phyloP scores from a whole-genome alignment of 1,140 invertebrate species.

The Diachasma alloeum region DNA sequence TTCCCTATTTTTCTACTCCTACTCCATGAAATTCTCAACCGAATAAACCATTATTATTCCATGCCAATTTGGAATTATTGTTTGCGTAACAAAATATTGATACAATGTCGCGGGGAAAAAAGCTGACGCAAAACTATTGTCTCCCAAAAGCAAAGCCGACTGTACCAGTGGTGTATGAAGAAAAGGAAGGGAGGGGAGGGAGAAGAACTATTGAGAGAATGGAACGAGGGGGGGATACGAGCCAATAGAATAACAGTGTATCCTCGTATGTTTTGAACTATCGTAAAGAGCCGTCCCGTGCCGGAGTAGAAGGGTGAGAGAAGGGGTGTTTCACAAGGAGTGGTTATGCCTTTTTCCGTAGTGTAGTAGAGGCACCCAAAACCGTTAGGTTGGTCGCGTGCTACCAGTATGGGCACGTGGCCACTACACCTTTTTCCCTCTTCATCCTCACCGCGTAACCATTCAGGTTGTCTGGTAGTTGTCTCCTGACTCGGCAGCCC shows the following conservation, averaged over 20 bases:
- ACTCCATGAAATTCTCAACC: not conserved
- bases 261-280: constrained; percentile 56
- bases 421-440: constrained; percentile 36
- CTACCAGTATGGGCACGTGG: constrained; percentile 55
- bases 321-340: constrained; percentile 34
- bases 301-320: constrained; percentile 52
- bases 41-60: no score
- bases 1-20: not conserved
- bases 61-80: not conserved
- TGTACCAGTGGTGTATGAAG: not conserved
- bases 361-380: constrained; percentile 52
- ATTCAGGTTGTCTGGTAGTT: not conserved
- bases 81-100: not conserved
- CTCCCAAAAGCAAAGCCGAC: not conserved
- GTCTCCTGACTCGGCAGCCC: no score
- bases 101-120: not conserved
- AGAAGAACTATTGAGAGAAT: constrained; percentile 26
- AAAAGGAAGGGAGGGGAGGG: constrained; percentile 13
- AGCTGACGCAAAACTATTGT: constrained; percentile 14
- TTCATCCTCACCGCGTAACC: constrained; percentile 16
- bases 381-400: constrained; percentile 65
- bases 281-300: constrained; percentile 33
- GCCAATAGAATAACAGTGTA: constrained; percentile 62
- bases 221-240: constrained; percentile 34
- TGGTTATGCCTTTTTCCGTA: constrained; percentile 47